phyloP scores from a whole-genome alignment of 2,113 vertebrate genomes.

The Leucopsar rothschildi region DNA sequence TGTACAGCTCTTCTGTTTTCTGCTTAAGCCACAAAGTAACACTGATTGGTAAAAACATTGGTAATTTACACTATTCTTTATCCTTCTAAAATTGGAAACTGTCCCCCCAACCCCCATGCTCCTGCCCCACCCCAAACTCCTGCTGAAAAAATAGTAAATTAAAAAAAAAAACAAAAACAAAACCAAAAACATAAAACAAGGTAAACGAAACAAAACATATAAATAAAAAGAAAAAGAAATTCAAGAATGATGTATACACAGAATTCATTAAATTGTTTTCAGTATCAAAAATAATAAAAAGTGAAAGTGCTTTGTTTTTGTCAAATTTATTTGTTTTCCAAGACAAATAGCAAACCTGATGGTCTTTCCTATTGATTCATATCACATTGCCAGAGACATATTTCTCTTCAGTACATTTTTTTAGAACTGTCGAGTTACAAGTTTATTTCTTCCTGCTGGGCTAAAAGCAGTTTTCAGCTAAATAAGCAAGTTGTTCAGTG shows the following conservation, averaged over 20 bases:
- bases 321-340: neutral
- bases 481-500: neutral
- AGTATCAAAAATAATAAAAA: neutral
- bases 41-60: neutral
- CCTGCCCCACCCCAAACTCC: neutral
- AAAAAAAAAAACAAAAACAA: too few relatives aligned
- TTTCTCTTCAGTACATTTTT: neutral
- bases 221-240: neutral
- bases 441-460: neutral
- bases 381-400: neutral
- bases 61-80: neutral
- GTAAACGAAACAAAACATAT: too few relatives aligned
- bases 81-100: neutral
- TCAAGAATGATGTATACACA: neutral
- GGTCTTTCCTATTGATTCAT: neutral
- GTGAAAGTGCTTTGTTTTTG: neutral
- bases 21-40: neutral
- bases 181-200: too few relatives aligned
- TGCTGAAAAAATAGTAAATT: neutral
- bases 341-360: neutral
- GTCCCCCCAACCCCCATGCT: rapidly evolving
- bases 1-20: neutral
- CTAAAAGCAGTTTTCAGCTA: neutral
- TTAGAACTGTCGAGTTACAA: neutral
- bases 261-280: neutral